Evolutionary conservation across 2,888 invertebrate species (phyloP).

Genomic region (Chymomyza fuscimana): DNA sequence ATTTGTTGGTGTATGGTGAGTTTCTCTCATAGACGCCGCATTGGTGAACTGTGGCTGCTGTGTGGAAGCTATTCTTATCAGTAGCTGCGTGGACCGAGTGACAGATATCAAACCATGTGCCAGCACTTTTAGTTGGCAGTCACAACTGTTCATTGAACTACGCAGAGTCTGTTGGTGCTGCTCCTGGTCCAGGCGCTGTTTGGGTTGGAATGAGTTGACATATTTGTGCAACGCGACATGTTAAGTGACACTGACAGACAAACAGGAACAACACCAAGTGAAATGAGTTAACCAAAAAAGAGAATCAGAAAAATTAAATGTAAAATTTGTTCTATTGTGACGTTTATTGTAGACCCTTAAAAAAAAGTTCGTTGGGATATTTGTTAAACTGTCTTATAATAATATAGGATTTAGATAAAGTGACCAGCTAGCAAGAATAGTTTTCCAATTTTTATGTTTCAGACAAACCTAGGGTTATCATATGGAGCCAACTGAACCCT

Average conservation of each 20-base stretch:
- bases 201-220: slow-evolving; percentile 7
- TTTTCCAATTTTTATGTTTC: too few species aligned
- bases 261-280: neutral
- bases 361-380: neutral
- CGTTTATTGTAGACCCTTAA: neutral
- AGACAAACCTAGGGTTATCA: too few species aligned
- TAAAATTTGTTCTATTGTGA: neutral
- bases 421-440: too few species aligned
- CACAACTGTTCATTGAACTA: neutral
- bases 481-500: too few species aligned
- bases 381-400: too few species aligned
- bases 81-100: slow-evolving; percentile 7
- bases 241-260: neutral
- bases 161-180: neutral
- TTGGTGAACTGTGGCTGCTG: slow-evolving; percentile 63
- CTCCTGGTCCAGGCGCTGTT: neutral
- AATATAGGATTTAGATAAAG: too few species aligned
- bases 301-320: neutral
- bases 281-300: neutral
- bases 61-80: slow-evolving; percentile 50
- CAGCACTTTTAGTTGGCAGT: neutral
- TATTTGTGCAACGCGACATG: slow-evolving; percentile 14
- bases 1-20: slow-evolving; percentile 66
- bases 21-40: slow-evolving; percentile 32
- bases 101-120: neutral